phyloP scores from a whole-genome alignment of 2,888 invertebrate species.

The Hyposoter didymator region DNA sequence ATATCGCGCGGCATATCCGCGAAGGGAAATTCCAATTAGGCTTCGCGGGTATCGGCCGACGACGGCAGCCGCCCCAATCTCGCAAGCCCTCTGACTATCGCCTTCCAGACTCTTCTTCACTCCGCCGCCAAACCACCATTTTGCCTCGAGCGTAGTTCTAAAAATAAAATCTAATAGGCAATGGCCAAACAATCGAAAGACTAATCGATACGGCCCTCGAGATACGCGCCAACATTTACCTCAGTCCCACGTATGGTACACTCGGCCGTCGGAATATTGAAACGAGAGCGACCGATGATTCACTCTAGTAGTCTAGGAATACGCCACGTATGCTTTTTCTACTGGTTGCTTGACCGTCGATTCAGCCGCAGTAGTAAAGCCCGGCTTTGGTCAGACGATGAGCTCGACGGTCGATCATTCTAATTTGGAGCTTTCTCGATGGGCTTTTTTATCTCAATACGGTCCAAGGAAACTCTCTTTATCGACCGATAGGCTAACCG shows the following conservation, averaged over 20 bases:
- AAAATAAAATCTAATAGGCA: constrained; percentile 77
- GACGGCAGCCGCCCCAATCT: constrained; percentile 69
- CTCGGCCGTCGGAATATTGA: neutral
- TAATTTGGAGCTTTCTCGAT: neutral
- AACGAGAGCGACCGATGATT: constrained; percentile 39
- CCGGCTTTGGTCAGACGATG: constrained; percentile 12
- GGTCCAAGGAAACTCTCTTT: neutral
- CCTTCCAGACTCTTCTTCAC: neutral
- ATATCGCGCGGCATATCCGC: constrained; percentile 48
- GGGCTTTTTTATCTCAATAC: neutral
- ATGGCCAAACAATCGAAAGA: constrained; percentile 78
- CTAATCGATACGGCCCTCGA: constrained; percentile 77
- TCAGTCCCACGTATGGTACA: constrained; percentile 24
- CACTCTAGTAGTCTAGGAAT: neutral
- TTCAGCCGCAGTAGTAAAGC: constrained; percentile 35
- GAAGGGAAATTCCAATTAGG: constrained; percentile 73
- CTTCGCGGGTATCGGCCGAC: constrained; percentile 70
- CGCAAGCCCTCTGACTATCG: neutral
- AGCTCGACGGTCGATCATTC: neutral
- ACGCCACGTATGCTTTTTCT: constrained; percentile 16
- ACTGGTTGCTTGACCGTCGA: neutral
- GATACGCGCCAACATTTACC: constrained; percentile 31
- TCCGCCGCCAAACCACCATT: constrained; percentile 25
- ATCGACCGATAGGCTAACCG: neutral
- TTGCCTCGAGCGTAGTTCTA: constrained; percentile 69